Evolutionary conservation across 2,797 vertebrate genomes (phyloP).

Genomic region (Oryzias dopingdopingensis): DNA sequence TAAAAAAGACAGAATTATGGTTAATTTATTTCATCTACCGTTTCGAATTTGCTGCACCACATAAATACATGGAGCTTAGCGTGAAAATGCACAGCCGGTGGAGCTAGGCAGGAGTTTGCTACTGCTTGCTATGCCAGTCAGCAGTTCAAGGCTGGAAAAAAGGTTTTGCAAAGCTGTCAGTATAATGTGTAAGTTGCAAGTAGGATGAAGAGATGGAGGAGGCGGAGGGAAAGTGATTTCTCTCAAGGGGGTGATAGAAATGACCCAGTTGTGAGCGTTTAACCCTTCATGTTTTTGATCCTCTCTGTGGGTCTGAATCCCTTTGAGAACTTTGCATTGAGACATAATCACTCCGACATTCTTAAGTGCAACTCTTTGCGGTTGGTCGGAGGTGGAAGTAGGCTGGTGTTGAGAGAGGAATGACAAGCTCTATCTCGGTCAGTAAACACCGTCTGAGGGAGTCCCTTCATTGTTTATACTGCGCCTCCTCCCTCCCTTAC

Average conservation of each 20-base stretch:
- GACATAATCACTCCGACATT: conserved; percentile 58
- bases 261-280: conserved; percentile 38
- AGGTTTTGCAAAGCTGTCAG: conserved; percentile 48
- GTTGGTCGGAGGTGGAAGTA: conserved; percentile 47
- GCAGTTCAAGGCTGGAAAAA: conserved; percentile 51
- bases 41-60: conserved; percentile 29
- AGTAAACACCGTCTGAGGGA: conserved; percentile 66
- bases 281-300: conserved; percentile 33
- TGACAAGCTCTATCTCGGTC: conserved; percentile 67
- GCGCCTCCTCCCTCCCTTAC: conserved; percentile 27
- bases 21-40: conserved; percentile 33
- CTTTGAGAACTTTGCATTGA: conserved; percentile 57
- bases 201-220: conserved; percentile 14
- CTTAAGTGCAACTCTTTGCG: conserved; percentile 55
- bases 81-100: conserved; percentile 27
- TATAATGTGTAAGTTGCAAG: conserved; percentile 55
- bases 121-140: conserved; percentile 66
- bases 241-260: conserved; percentile 10
- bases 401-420: conserved; percentile 54
- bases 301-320: conserved; percentile 50
- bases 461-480: conserved; percentile 62
- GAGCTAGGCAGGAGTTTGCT: conserved; percentile 44
- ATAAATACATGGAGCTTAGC: conserved; percentile 41
- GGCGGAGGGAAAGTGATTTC: conserved; percentile 12
- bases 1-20: conserved; percentile 35